A percentile compares a stretch with the other conserved stretches of the same genome.
Evolutionary conservation across 1,140 invertebrate species (phyloP).

Genomic region (Copidosoma floridanum): DNA sequence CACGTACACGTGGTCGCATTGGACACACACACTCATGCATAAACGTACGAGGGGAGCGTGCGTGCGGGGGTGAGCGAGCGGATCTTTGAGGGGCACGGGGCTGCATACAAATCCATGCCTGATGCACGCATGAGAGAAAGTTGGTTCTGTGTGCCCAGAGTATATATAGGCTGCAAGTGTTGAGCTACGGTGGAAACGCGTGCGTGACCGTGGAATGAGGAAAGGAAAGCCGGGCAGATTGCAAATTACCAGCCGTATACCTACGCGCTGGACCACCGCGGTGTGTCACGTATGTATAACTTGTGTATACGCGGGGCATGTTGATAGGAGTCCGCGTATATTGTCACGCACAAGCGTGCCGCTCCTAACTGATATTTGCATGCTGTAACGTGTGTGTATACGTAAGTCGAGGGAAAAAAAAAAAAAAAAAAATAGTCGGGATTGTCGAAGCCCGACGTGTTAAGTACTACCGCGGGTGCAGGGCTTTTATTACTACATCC

Average conservation of each 20-base stretch:
- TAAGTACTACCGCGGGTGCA: no score
- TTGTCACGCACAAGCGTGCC: background rate
- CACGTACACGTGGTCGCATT: background rate
- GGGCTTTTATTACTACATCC: no score
- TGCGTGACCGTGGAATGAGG: no score
- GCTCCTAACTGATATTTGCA: no score
- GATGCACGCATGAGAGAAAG: background rate
- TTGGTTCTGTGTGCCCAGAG: background rate
- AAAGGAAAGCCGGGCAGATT: constrained; percentile 26
- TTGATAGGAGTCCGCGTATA: background rate
- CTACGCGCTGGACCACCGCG: background rate
- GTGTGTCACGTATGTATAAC: background rate
- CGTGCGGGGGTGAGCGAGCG: background rate
- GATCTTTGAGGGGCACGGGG: background rate
- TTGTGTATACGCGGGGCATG: background rate
- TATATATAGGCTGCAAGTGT: background rate
- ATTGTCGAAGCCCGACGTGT: no score
- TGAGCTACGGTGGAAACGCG: no score
- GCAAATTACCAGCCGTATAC: constrained; percentile 35
- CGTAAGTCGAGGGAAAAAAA: no score
- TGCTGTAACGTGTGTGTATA: no score
- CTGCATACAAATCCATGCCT: constrained; percentile 20
- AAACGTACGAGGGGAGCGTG: background rate
- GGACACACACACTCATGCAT: background rate
- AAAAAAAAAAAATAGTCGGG: background rate